Conservation (phyloP, 2,113 vertebrate species). For the Microtus ochrogaster region DNA sequence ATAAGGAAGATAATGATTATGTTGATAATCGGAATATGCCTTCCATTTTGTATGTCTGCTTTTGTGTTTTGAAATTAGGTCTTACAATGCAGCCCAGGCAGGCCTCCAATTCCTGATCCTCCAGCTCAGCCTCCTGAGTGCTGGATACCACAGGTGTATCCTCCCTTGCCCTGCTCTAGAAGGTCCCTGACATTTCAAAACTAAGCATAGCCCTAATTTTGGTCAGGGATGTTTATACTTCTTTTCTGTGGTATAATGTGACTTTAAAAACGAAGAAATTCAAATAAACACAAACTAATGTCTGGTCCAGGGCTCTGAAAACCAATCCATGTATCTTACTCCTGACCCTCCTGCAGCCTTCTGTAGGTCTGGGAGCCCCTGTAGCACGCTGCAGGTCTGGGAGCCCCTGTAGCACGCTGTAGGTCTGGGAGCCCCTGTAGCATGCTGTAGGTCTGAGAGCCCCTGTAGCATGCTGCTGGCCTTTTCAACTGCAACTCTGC, state of each 20-base stretch:
- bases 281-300: slow-evolving; percentile 42
- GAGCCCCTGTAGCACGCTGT: too few relatives aligned
- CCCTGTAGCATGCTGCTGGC: not conserved
- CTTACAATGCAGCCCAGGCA: not conserved
- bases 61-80: not conserved
- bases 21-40: not conserved
- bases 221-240: not conserved
- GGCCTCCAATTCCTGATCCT: not conserved
- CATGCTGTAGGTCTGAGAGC: not conserved
- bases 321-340: not conserved
- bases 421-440: not conserved
- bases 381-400: too few relatives aligned
- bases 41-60: not conserved
- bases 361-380: too few relatives aligned
- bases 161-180: not conserved
- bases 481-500: not conserved
- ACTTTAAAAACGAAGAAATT: slow-evolving; percentile 62
- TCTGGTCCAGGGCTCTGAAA: slow-evolving; percentile 38
- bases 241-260: not conserved
- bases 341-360: not conserved
- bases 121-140: not conserved
- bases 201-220: slow-evolving; percentile 8
- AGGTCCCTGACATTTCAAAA: not conserved
- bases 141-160: not conserved
- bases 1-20: not conserved